Conservation (phyloP, 2,113 vertebrate genomes). For the Apeltes quadracus region DNA sequence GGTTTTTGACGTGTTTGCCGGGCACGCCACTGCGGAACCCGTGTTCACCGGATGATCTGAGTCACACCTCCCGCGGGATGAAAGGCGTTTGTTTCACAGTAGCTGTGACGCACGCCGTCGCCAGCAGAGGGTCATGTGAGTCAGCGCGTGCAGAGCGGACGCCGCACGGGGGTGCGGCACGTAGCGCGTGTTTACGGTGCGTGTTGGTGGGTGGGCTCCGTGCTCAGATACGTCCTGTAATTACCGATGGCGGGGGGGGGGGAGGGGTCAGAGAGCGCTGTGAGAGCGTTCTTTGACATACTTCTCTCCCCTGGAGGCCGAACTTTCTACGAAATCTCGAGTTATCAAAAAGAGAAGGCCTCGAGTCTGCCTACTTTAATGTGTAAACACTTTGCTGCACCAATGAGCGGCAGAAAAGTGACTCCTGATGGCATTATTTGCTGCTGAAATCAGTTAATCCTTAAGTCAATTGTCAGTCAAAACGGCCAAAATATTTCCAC, state of each 20-base stretch:
- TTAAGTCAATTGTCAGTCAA: neutral
- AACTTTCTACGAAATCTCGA: conserved; percentile 33
- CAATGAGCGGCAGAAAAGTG: neutral
- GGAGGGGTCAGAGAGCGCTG: conserved; percentile 44
- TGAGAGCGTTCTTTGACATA: too few species aligned
- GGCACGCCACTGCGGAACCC: conserved; percentile 51
- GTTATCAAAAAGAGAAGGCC: conserved; percentile 28
- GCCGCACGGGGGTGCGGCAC: conserved; percentile 21
- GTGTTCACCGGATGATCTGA: conserved; percentile 58
- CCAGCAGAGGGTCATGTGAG: conserved; percentile 7
- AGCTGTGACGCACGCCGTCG: conserved; percentile 56
- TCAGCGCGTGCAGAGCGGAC: neutral
- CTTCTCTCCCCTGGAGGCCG: conserved; percentile 44
- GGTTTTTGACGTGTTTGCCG: conserved; percentile 53
- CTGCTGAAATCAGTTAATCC: neutral
- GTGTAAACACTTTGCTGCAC: conserved; percentile 27
- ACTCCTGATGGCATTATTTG: neutral
- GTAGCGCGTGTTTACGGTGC: conserved; percentile 8
- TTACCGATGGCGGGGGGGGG: too few species aligned
- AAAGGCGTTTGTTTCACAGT: conserved; percentile 68
- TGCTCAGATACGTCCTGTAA: conserved; percentile 54
- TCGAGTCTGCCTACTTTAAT: conserved; percentile 24
- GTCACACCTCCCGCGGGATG: conserved; percentile 58
- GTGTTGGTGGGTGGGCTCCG: conserved; percentile 38
- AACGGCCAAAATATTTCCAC: neutral